Evolutionary conservation across 2,113 vertebrate species (phyloP).

Genomic region (Odobenus rosmarus): DNA sequence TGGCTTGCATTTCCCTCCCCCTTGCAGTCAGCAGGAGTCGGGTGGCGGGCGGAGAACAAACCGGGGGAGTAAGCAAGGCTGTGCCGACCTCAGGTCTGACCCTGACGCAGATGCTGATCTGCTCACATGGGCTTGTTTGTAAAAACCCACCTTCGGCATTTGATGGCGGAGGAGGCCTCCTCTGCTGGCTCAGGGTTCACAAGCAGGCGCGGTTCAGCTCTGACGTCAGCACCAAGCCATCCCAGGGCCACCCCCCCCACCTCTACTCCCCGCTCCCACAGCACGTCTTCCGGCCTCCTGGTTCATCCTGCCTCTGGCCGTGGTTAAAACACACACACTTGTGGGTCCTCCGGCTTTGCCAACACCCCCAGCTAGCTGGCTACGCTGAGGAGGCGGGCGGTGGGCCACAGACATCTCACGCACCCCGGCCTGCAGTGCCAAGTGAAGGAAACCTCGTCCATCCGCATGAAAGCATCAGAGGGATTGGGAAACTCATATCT

Average conservation of each 20-base stretch:
- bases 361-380: background rate
- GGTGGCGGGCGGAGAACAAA: background rate
- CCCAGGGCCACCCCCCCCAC: too few relatives aligned
- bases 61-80: background rate
- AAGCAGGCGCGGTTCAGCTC: background rate
- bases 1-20: background rate
- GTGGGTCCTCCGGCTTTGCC: background rate
- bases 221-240: background rate
- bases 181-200: background rate
- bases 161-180: background rate
- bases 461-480: background rate
- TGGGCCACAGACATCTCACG: background rate
- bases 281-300: too few relatives aligned
- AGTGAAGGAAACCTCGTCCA: background rate
- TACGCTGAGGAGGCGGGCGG: background rate
- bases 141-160: background rate
- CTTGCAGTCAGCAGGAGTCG: rapidly evolving
- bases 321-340: background rate
- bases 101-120: background rate
- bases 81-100: background rate
- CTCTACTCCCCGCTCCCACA: too few relatives aligned
- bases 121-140: background rate
- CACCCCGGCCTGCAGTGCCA: background rate
- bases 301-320: background rate
- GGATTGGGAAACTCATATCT: background rate